phyloP scores from a whole-genome alignment of 30 jellyfish, hydroid and myxozoan species.

The Sanderia malayensis region DNA sequence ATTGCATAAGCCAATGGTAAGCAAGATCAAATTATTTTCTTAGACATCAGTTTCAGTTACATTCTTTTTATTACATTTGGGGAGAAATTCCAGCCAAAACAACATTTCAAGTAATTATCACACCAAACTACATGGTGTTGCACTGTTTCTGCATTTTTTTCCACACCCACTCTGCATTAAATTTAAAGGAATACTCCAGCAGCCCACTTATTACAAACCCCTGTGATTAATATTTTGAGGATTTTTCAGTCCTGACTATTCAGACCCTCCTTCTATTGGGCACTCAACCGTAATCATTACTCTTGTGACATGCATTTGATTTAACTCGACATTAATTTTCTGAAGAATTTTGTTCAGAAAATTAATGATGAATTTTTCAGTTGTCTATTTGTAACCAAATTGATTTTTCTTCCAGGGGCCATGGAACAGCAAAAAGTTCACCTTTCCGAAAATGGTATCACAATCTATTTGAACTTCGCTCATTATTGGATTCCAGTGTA shows the following conservation, averaged over 20 bases:
- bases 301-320: not conserved
- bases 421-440: slow-evolving; percentile 24
- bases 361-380: not conserved
- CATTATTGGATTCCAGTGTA: slow-evolving; percentile 6
- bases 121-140: not conserved
- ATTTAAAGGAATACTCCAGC: not conserved
- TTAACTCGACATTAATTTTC: not conserved
- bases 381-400: not conserved
- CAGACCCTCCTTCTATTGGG: not conserved
- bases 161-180: slow-evolving; percentile 3
- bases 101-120: not conserved
- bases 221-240: not conserved
- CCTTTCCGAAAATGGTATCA: slow-evolving; percentile 36
- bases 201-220: not conserved
- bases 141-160: too few species aligned
- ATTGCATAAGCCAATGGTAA: slow-evolving; percentile 23
- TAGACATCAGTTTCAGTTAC: not conserved
- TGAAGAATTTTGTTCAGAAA: not conserved
- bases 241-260: not conserved
- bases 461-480: slow-evolving; percentile 22
- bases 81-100: not conserved
- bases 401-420: slow-evolving; percentile 18
- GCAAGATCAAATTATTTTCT: not conserved
- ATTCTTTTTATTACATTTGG: not conserved
- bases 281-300: not conserved